These are phyloP conservation scores for Tenthredo notha DNA, from an alignment of 2,888 invertebrate species.

Conservation along the genomic window DNA sequence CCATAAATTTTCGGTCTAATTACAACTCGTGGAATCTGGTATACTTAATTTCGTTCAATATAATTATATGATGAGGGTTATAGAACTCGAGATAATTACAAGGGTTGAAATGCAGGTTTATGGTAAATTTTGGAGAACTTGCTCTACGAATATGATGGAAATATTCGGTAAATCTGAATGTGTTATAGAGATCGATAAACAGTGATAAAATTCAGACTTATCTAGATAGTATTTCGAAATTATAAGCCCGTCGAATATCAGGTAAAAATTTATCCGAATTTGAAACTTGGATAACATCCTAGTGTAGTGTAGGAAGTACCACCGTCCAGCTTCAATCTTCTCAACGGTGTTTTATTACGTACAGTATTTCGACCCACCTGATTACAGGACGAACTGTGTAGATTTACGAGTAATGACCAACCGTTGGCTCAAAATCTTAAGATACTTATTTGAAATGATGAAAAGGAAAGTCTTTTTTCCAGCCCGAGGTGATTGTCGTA, in stretches of 20 bases:
- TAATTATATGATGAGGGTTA: conserved; percentile 3
- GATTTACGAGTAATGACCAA: not conserved
- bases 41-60: not conserved
- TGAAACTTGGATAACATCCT: not conserved
- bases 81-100: not conserved
- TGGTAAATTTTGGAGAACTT: not conserved
- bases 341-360: conserved; percentile 15
- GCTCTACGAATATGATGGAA: not conserved
- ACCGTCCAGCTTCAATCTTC: not conserved
- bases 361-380: not conserved
- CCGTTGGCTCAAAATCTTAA: conserved; percentile 2
- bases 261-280: not conserved
- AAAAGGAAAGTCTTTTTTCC: not conserved
- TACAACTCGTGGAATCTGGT: not conserved
- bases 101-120: not conserved
- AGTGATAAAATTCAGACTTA: not conserved
- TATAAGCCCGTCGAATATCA: not conserved
- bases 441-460: not conserved
- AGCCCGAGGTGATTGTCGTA: not conserved
- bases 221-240: not conserved
- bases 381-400: conserved; percentile 13
- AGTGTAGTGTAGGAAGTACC: not conserved
- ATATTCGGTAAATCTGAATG: not conserved
- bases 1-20: not conserved
- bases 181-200: not conserved